phyloP scores from a whole-genome alignment of 2,113 vertebrate genomes.

The Microcebus lehilahytsara region DNA sequence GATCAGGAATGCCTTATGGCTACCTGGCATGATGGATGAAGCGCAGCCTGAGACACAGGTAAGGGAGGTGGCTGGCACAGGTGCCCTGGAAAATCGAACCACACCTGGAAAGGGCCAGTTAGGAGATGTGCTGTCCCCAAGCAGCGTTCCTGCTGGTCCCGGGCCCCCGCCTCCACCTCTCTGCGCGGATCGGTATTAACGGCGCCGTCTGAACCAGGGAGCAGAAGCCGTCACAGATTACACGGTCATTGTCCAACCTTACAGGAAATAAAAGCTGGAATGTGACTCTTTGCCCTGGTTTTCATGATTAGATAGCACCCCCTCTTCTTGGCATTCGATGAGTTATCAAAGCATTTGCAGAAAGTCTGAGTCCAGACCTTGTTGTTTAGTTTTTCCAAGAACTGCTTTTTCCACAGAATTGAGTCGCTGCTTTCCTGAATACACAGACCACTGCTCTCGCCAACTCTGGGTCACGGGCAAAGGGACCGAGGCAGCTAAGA shows the following conservation, averaged over 20 bases:
- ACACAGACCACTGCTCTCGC: not conserved
- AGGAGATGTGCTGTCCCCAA: not conserved
- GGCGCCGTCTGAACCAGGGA: not conserved
- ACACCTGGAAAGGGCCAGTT: no score
- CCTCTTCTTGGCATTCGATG: not conserved
- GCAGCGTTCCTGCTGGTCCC: rapidly evolving
- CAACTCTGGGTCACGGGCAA: not conserved
- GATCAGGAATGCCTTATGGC: not conserved
- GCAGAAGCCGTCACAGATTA: not conserved
- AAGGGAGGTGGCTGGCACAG: not conserved
- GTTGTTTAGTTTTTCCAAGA: not conserved
- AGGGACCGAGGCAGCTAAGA: not conserved
- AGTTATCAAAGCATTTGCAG: not conserved
- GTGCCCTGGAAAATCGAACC: not conserved
- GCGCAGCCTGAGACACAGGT: not conserved
- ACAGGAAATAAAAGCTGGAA: conserved; percentile 3
- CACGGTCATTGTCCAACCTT: not conserved
- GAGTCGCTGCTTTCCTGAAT: not conserved
- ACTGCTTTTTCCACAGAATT: not conserved
- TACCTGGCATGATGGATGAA: not conserved
- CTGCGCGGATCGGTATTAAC: rapidly evolving
- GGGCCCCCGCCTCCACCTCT: not conserved
- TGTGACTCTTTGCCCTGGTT: not conserved
- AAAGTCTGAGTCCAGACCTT: not conserved
- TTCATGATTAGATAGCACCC: not conserved